Conservation (phyloP, 2,888 invertebrate genomes). For the Sympetrum striolatum region DNA sequence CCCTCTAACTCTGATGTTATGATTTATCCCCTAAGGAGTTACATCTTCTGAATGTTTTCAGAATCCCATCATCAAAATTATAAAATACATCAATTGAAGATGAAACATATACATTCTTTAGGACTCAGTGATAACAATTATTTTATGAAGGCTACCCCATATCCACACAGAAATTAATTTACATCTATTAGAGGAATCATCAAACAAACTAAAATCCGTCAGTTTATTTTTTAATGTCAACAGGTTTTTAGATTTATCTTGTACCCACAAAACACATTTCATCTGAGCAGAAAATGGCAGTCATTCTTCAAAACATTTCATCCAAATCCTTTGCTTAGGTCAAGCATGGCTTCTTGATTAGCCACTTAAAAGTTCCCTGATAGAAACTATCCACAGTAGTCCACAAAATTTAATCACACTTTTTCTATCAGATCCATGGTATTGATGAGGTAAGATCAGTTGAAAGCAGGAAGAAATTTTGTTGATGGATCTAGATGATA, state of each 20-base stretch:
- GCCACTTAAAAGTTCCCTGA: too few species aligned
- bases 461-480: too few species aligned
- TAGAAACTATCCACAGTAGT: too few species aligned
- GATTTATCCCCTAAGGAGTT: neutral
- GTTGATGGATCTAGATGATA: too few species aligned
- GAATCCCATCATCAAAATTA: neutral
- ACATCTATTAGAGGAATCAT: neutral
- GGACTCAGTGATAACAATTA: neutral
- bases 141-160: neutral
- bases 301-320: neutral
- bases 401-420: too few species aligned
- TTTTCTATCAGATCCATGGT: too few species aligned
- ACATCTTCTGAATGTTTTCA: neutral
- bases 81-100: constrained; percentile 25
- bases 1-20: neutral
- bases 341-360: too few species aligned
- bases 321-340: too few species aligned
- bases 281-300: neutral
- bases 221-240: neutral
- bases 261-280: neutral
- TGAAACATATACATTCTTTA: neutral
- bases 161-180: neutral
- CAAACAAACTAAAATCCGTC: neutral
- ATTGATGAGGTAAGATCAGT: too few species aligned
- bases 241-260: neutral